Evolutionary conservation across 2,797 vertebrate species (phyloP).

Genomic region (Erethizon dorsatum): DNA sequence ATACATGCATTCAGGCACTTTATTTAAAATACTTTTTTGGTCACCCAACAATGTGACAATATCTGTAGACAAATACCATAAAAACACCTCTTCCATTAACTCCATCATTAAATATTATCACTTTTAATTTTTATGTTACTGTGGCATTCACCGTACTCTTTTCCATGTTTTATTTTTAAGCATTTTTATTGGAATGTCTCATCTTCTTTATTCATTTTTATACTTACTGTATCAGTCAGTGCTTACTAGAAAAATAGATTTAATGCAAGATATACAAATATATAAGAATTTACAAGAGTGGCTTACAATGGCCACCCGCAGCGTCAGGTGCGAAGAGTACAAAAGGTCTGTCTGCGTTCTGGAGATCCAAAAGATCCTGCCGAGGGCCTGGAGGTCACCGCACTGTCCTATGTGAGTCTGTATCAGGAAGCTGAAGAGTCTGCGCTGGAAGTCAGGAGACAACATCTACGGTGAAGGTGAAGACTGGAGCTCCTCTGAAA

Average conservation of each 20-base stretch:
- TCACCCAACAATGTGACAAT: background rate
- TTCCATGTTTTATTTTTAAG: background rate
- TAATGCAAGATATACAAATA: background rate
- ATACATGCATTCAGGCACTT: background rate
- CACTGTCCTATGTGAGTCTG: rapidly evolving
- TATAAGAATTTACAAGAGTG: background rate
- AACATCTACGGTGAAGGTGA: background rate
- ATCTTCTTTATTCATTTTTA: background rate
- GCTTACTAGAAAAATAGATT: background rate
- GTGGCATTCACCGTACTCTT: background rate
- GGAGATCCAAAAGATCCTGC: background rate
- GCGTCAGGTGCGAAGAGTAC: background rate
- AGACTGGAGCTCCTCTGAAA: background rate
- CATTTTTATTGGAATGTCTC: background rate
- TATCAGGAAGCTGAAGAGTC: background rate
- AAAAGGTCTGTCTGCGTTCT: background rate
- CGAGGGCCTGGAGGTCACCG: background rate
- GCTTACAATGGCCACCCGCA: background rate
- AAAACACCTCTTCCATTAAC: background rate
- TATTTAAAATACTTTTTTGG: background rate
- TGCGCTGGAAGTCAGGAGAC: background rate
- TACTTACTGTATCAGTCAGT: background rate
- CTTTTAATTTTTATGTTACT: slow-evolving; percentile 22
- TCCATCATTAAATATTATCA: background rate
- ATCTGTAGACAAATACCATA: background rate